Percentiles rank a stretch among this genome's conserved stretches.
Evolutionary conservation across 2,888 invertebrate genomes (phyloP).

Genomic region (Liodrosophila aerea): DNA sequence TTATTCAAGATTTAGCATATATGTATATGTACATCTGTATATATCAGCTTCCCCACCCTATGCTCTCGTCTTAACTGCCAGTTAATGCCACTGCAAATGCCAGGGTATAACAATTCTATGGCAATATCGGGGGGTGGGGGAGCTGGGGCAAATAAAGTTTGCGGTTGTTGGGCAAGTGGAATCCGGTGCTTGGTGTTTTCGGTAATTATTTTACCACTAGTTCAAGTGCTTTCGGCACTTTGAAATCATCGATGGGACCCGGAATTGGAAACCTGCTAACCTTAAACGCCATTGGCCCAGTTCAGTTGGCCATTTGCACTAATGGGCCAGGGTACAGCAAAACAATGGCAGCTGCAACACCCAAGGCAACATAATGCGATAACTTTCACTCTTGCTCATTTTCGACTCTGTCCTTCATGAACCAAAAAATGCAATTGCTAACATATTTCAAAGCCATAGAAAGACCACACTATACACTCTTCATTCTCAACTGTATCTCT

Average conservation of each 20-base stretch:
- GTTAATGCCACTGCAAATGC: neutral
- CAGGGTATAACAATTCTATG: constrained; percentile 28
- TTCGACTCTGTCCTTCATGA: constrained; percentile 17
- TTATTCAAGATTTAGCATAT: no score
- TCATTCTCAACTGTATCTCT: neutral
- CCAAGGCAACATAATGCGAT: constrained; percentile 48
- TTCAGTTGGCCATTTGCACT: constrained; percentile 46
- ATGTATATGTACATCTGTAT: no score
- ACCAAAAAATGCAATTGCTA: constrained; percentile 49
- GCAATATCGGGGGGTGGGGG: no score
- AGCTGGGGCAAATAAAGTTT: constrained; percentile 22
- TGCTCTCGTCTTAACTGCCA: no score
- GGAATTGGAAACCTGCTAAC: constrained; percentile 4
- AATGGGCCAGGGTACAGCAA: constrained; percentile 31
- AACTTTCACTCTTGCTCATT: constrained; percentile 16
- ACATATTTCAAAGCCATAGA: constrained; percentile 51
- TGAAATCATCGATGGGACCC: constrained; percentile 12
- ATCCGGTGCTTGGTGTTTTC: constrained; percentile 38
- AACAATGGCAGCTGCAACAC: constrained; percentile 33
- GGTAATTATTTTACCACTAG: constrained; percentile 71
- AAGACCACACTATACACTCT: neutral
- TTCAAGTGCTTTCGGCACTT: constrained; percentile 58
- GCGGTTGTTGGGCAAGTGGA: constrained; percentile 4
- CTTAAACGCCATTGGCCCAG: constrained; percentile 25
- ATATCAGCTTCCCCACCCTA: no score